Evolutionary conservation across 92 coral and sea anemone species (phyloP), one percentile per base, ranked within the genome.

Genomic region (Phymanthus crucifer): DNA sequence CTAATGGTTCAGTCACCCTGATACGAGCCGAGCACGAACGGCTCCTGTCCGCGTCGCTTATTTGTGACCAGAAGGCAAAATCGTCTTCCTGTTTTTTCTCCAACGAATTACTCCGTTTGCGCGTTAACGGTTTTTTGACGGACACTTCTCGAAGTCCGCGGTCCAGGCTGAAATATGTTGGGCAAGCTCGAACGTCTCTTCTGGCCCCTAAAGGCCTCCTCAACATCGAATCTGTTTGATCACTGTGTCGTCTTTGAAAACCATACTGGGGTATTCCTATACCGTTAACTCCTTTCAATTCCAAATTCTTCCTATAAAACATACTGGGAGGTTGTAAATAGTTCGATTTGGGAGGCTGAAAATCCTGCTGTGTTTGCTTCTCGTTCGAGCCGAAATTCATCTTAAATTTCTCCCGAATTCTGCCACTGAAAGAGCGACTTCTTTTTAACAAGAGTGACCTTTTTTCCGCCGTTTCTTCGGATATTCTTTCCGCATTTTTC

Each of bases 21-120:
- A 76, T 76, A 66, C 80, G 80, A 57, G 70, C 80, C 32, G 32
- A 19, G 50, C 80, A 76, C 70, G 80, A 76, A 4, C 71, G 80
- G 52, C 80, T 76, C 0, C 80, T 70, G 24, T 57, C 33, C 23
- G 45, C 80, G 52, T 76, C 80, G 71, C 46, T 54, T n/a, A 76
- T 76, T 36, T 76, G 80, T 10, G 80, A 56, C 80, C 71, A 76
- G 19, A 76, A 76, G 33, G 80, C 54, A 76, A 76, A 76, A 27
- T 61, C 68, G 35, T 29, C 78, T 3, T 21, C 32, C 17, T 26
- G 56, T 26, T 23, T n/a, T n/a, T n/a, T 50, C 32, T 76, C 80
- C 11, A 76, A 57, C 3, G 80, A 76, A 36, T 76, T 76, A 19
- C 80, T 76, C 2, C 66, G 58, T 52, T 76, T 76, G 33, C 80